Evolutionary conservation across 2,797 vertebrate genomes (phyloP).

Genomic region (Eurystomus glaucurus): DNA sequence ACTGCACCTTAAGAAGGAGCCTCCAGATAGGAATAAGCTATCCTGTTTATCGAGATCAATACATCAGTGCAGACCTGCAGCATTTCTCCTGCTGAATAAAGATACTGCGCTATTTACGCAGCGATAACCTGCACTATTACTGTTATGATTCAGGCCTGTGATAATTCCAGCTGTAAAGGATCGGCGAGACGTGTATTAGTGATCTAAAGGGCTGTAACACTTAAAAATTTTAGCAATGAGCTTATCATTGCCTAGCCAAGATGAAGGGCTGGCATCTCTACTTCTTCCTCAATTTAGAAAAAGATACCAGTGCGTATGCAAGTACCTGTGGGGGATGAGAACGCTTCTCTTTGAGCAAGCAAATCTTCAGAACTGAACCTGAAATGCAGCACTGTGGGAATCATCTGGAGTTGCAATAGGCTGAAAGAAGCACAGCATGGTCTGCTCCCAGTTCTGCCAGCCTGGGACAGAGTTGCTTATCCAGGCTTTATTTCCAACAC

Average conservation of each 20-base stretch:
- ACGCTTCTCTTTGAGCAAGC: neutral
- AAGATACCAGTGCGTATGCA: neutral
- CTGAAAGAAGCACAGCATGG: neutral
- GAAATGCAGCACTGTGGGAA: conserved; percentile 12
- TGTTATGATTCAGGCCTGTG: conserved; percentile 13
- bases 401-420: neutral
- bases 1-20: neutral
- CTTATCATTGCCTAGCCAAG: conserved; percentile 23
- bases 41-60: conserved; percentile 6
- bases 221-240: conserved; percentile 11
- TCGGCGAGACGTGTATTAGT: neutral
- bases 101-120: conserved; percentile 8
- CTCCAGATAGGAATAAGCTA: neutral
- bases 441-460: neutral
- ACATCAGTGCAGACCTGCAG: neutral
- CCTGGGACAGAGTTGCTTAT: neutral
- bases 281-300: neutral
- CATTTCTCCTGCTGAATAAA: conserved; percentile 39
- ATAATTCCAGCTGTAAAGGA: conserved; percentile 27
- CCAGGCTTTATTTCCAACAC: neutral
- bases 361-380: conserved; percentile 1
- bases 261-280: neutral
- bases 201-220: neutral
- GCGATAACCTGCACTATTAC: conserved; percentile 11
- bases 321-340: neutral